Conservation (phyloP, 2,113 vertebrate species). For the Pipra filicauda region DNA sequence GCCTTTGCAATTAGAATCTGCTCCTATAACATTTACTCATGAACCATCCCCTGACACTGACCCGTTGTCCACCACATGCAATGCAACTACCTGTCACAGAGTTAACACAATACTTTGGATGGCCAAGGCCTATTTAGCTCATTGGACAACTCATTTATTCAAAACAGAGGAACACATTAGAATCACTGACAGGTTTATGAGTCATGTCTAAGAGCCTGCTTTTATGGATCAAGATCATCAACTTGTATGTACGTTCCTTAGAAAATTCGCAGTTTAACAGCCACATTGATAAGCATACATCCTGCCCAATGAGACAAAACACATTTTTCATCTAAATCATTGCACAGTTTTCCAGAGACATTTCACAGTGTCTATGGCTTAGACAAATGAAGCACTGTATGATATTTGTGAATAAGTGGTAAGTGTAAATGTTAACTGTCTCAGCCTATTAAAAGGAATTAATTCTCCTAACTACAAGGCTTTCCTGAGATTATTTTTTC, state of each 20-base stretch:
- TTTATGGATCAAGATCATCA: neutral
- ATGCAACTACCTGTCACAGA: neutral
- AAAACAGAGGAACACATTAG: neutral
- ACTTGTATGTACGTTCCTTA: neutral
- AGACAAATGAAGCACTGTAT: neutral
- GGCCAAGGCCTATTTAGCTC: neutral
- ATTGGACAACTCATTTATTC: neutral
- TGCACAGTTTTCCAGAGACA: neutral
- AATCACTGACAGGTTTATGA: slow-evolving; percentile 4
- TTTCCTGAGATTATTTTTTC: neutral
- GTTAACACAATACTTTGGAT: neutral
- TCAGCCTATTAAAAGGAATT: neutral
- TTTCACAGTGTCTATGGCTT: neutral
- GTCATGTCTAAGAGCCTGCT: neutral
- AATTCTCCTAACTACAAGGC: neutral
- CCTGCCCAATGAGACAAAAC: slow-evolving; percentile 14
- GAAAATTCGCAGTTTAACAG: neutral
- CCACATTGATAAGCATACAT: slow-evolving; percentile 31
- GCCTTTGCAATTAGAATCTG: neutral
- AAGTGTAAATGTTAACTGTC: neutral
- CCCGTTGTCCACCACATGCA: fast-evolving
- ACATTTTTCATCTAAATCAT: slow-evolving; percentile 5
- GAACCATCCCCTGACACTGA: neutral
- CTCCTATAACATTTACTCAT: neutral
- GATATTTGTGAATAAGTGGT: neutral